phyloP scores from a whole-genome alignment of 2,797 vertebrate species.

The Danio choprae region DNA sequence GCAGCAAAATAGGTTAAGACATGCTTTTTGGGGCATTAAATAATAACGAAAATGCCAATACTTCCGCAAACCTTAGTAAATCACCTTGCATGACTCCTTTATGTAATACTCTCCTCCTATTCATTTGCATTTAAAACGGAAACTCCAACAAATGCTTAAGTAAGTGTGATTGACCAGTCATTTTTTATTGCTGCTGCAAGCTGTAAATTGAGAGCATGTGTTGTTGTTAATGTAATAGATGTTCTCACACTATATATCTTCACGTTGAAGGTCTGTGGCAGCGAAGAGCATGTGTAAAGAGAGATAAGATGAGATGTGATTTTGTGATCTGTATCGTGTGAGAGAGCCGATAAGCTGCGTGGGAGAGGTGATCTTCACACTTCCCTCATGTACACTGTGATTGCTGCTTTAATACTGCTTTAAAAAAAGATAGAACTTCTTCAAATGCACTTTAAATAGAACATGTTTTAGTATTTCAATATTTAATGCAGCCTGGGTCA shows the following conservation, averaged over 20 bases:
- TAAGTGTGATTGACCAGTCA: neutral
- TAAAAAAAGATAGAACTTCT: neutral
- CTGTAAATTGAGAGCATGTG: too few relatives aligned
- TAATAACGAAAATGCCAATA: too few relatives aligned
- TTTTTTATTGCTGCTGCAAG: neutral
- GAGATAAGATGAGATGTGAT: neutral
- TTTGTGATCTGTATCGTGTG: constrained; percentile 17
- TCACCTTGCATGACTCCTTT: too few relatives aligned
- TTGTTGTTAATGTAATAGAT: neutral
- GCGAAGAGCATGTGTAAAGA: constrained; percentile 17
- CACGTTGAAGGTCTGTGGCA: constrained; percentile 9
- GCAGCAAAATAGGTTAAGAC: too few relatives aligned
- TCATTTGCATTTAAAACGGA: too few relatives aligned
- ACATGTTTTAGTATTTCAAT: neutral
- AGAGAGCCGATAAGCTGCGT: constrained; percentile 16
- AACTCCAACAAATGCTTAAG: too few relatives aligned
- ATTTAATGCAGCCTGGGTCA: neutral
- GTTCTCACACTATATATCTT: neutral
- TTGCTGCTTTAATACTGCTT: neutral
- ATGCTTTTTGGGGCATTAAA: too few relatives aligned
- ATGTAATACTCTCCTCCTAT: too few relatives aligned
- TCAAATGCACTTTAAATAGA: neutral
- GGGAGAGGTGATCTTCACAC: constrained; percentile 34
- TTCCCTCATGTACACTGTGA: neutral
- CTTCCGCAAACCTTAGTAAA: too few relatives aligned